A percentile compares a stretch with the other conserved stretches of the same genome.
Conservation (phyloP, 92 coral and sea anemone genomes). For the Ricordea florida region DNA sequence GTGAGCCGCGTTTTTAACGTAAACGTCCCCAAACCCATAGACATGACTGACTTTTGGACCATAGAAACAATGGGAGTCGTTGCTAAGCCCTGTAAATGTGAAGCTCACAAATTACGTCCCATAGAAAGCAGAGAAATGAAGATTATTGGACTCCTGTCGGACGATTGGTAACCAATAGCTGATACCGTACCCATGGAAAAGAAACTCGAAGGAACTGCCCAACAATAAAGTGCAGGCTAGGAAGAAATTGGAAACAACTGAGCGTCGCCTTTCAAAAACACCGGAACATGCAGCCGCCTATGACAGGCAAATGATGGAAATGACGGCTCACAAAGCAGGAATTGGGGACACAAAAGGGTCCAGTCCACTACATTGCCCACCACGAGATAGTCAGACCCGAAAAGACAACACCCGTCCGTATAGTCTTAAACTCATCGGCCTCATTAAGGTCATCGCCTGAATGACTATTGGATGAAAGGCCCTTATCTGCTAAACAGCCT, state of each 20-base stretch:
- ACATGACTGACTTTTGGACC: slow-evolving; percentile 57
- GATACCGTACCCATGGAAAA: slow-evolving; percentile 55
- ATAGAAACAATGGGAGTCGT: slow-evolving; percentile 64
- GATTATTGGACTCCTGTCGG: slow-evolving; percentile 22
- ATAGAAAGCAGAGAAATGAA: slow-evolving; percentile 24
- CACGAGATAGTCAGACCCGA: slow-evolving; percentile 49
- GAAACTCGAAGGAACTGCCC: slow-evolving; percentile 30
- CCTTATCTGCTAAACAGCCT: slow-evolving; percentile 46
- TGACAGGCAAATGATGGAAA: slow-evolving; percentile 38
- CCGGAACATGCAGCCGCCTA: slow-evolving; percentile 18
- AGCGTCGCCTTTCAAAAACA: slow-evolving; percentile 18
- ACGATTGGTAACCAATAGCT: slow-evolving; percentile 48
- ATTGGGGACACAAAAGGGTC: slow-evolving; percentile 13
- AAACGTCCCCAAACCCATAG: slow-evolving; percentile 27
- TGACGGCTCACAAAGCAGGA: slow-evolving; percentile 16
- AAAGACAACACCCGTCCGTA: slow-evolving; percentile 43
- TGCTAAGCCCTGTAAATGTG: neutral
- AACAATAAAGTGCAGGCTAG: slow-evolving; percentile 26
- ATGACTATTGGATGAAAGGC: slow-evolving; percentile 70
- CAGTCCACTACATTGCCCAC: slow-evolving; percentile 49
- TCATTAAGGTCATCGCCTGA: slow-evolving; percentile 48
- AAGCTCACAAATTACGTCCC: slow-evolving; percentile 5
- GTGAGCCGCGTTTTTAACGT: neutral
- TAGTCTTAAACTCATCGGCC: slow-evolving; percentile 60
- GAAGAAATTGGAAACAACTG: slow-evolving; percentile 41